Conservation (phyloP, 2,888 invertebrate species). For the Dryococelus australis region DNA sequence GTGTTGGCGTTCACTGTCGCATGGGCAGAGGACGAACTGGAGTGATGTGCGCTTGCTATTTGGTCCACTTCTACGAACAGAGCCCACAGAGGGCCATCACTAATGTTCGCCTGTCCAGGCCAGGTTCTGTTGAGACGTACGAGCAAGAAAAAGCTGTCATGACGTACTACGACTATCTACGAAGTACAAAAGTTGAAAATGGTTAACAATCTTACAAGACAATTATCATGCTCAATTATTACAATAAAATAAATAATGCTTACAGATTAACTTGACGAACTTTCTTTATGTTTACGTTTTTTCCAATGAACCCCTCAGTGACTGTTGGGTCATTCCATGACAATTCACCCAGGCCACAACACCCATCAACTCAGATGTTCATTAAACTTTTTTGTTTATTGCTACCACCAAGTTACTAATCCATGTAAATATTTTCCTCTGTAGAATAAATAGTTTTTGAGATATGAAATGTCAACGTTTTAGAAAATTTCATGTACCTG, state of each 20-base stretch:
- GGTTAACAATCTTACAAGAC: not conserved
- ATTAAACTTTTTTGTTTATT: not conserved
- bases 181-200: slow-evolving; percentile 53
- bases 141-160: slow-evolving; percentile 63
- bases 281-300: too few relatives aligned
- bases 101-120: slow-evolving; percentile 66
- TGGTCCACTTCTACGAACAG: slow-evolving; percentile 68
- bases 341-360: slow-evolving; percentile 5
- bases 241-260: too few relatives aligned
- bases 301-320: too few relatives aligned
- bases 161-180: slow-evolving; percentile 66
- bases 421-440: not conserved
- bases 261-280: too few relatives aligned
- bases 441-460: not conserved
- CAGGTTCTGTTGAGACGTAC: slow-evolving; percentile 70
- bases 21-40: slow-evolving; percentile 77
- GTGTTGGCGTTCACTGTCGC: slow-evolving; percentile 74
- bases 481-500: not conserved
- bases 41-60: slow-evolving; percentile 75
- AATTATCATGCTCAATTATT: too few relatives aligned
- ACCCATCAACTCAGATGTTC: not conserved
- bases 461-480: not conserved
- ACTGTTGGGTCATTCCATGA: not conserved
- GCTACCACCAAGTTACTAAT: not conserved
- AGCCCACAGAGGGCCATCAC: slow-evolving; percentile 70